Percentiles rank a stretch among this genome's conserved stretches.
Conservation (phyloP, 2,797 vertebrate species). For the Anniella stebbinsi region DNA sequence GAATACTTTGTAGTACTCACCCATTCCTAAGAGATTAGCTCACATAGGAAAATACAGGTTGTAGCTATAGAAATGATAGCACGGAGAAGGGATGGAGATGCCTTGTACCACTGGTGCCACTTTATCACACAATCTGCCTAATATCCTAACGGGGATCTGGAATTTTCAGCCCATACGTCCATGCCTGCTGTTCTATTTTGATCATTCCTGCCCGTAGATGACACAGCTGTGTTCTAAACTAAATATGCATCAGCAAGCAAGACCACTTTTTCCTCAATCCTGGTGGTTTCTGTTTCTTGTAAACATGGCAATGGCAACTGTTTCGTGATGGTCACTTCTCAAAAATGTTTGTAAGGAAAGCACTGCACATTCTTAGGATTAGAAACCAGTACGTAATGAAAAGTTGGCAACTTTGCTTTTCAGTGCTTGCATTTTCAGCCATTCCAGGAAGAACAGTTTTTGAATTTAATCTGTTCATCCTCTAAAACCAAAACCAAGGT, state of each 20-base stretch:
- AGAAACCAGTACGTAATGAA: neutral
- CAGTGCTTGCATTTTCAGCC: neutral
- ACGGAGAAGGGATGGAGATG: neutral
- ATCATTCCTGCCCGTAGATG: neutral
- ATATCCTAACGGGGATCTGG: neutral
- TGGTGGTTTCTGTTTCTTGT: neutral
- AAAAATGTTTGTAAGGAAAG: conserved; percentile 20
- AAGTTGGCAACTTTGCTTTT: neutral
- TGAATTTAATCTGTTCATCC: neutral
- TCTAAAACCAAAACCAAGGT: neutral
- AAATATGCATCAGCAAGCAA: neutral
- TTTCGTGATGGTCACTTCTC: neutral
- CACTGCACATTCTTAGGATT: neutral
- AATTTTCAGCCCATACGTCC: neutral
- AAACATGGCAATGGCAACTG: neutral
- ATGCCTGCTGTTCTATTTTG: neutral
- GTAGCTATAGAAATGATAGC: neutral
- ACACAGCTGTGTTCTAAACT: neutral
- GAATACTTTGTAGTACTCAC: neutral
- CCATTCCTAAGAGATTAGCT: neutral
- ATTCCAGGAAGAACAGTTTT: conserved; percentile 18
- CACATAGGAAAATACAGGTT: neutral
- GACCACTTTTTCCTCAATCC: neutral
- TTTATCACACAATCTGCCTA: neutral
- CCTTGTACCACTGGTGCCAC: neutral